A percentile compares a stretch with the other conserved stretches of the same genome.
Conservation (phyloP, 2,113 vertebrate genomes). For the Prinia subflava region DNA sequence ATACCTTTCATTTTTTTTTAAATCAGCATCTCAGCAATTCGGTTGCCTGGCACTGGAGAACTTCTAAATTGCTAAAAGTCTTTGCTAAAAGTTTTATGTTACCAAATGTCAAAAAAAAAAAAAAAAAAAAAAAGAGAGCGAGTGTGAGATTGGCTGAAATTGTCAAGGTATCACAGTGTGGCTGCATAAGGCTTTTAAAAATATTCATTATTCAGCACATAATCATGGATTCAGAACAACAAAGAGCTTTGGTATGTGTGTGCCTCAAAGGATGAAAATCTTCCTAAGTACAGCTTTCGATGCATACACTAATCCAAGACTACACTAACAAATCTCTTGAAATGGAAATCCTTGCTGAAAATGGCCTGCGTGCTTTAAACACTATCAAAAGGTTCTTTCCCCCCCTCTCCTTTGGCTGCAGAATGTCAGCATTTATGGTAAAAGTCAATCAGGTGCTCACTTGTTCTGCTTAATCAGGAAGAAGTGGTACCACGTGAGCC, state of each 20-base stretch:
- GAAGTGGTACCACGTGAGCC: slow-evolving; percentile 64
- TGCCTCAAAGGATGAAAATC: slow-evolving; percentile 49
- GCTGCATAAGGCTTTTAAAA: slow-evolving; percentile 14
- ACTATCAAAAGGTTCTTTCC: neutral
- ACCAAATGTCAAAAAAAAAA: neutral
- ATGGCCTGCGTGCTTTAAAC: slow-evolving; percentile 45
- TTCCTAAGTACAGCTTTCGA: slow-evolving; percentile 20
- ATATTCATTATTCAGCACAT: slow-evolving; percentile 38
- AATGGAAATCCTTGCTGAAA: slow-evolving; percentile 57
- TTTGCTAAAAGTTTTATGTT: slow-evolving; percentile 7
- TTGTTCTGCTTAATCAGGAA: slow-evolving; percentile 77
- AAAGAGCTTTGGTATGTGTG: neutral
- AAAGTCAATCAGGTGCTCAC: slow-evolving; percentile 75
- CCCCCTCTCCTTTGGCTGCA: slow-evolving; percentile 50
- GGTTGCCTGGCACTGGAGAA: neutral
- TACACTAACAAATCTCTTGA: slow-evolving; percentile 41
- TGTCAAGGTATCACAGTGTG: neutral
- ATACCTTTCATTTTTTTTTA: neutral
- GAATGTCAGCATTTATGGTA: slow-evolving; percentile 76
- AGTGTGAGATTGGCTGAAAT: neutral
- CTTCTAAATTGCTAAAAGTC: neutral
- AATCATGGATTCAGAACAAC: neutral
- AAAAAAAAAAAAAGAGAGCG: neutral
- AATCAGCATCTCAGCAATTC: slow-evolving; percentile 1
- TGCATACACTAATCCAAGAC: slow-evolving; percentile 21